Conservation (phyloP, 2,113 vertebrate species). For the Montifringilla adamsi region DNA sequence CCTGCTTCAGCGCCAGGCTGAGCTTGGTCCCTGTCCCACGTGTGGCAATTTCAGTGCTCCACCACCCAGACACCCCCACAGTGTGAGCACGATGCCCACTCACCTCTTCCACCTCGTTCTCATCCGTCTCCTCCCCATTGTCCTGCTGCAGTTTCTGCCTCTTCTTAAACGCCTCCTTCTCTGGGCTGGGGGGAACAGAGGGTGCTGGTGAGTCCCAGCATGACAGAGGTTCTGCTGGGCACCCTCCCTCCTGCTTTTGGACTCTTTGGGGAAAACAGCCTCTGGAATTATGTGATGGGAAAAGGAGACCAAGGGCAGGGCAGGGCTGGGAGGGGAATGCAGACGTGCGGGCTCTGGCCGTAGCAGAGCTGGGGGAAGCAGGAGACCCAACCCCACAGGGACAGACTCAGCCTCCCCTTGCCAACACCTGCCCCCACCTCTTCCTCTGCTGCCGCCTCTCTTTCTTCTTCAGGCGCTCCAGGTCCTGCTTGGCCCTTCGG, state of each 20-base stretch:
- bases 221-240: accelerated
- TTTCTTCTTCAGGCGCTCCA: conserved; percentile 91
- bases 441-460: conserved; percentile 87
- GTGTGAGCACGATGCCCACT: background rate
- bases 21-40: background rate
- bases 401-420: background rate
- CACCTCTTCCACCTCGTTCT: conserved; percentile 86
- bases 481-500: conserved; percentile 87
- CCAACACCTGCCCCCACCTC: conserved; percentile 70
- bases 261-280: background rate
- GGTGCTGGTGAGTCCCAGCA: background rate
- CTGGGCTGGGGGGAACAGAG: conserved; percentile 75
- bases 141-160: conserved; percentile 85
- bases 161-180: conserved; percentile 88
- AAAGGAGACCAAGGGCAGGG: background rate
- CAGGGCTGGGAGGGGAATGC: background rate
- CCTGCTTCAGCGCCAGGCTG: background rate
- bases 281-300: accelerated
- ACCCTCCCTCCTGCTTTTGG: background rate
- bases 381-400: accelerated
- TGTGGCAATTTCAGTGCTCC: accelerated
- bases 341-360: accelerated
- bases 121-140: conserved; percentile 82
- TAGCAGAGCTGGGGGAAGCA: accelerated
- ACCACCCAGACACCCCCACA: accelerated